Evolutionary conservation across 2,113 vertebrate genomes (phyloP), one percentile per base, ranked within the genome.

Genomic region (Nycticryphes semicollaris): DNA sequence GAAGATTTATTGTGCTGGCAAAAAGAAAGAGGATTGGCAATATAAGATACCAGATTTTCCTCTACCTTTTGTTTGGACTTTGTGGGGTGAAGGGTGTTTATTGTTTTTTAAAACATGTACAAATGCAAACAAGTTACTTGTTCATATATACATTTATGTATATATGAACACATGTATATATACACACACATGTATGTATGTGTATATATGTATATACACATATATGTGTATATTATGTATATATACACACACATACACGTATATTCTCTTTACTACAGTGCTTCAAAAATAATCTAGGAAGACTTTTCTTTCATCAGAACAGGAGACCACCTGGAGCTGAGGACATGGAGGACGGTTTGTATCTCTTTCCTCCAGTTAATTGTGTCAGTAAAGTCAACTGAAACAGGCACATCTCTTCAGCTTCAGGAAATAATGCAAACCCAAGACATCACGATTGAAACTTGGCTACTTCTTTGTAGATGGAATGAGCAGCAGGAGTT

Each of bases 181-280:
- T 13, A 31, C 5, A 21, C 11, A 41, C 2, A 45, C 3, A 7
- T 43, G n/a, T n/a, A n/a, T n/a, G n/a, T n/a, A n/a, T n/a, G n/a
- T n/a, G n/a, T n/a, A n/a, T n/a, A n/a, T n/a, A n/a, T n/a, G n/a
- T n/a, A n/a, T n/a, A n/a, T n/a, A n/a, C n/a, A n/a, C n/a, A n/a
- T n/a, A n/a, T n/a, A n/a, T n/a, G n/a, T n/a, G n/a, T n/a, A n/a
- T n/a, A n/a, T 9, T 30, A 23, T 47, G 47, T 6, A 22, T 7
- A 56, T 3, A 18, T 13, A 31, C 5, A 21, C 11, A 41, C 2
- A 45, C 3, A 7, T 43, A 43, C 18, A 39, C 1, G 2, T 64
- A 30, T 53, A 59, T 80, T 84, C 31, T 85, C 39, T 91, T 77
- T 47, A 60, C 51, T 81, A 25, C 39, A 90, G 37, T 54, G 43